phyloP scores from a whole-genome alignment of 2,888 invertebrate species.

The Lumbricus terrestris region DNA sequence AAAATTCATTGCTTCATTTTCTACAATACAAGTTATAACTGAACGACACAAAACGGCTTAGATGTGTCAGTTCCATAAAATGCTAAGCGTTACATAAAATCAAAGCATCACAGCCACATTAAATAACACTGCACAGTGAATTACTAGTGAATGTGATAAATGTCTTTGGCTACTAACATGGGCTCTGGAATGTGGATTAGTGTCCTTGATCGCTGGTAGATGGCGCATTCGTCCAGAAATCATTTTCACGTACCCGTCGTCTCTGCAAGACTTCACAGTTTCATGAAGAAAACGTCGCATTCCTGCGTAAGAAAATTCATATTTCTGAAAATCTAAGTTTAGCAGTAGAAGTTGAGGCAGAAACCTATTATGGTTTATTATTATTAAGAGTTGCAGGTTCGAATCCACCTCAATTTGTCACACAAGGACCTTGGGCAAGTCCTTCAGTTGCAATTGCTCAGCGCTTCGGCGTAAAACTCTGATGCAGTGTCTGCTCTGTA shows the following conservation, averaged over 20 bases:
- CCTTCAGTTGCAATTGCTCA: too few species aligned
- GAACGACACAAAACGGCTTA: not conserved
- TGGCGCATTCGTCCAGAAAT: constrained; percentile 76
- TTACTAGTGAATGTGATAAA: not conserved
- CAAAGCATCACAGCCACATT: not conserved
- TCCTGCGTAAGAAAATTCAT: constrained; percentile 44
- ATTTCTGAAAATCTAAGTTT: not conserved
- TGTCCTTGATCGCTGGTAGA: constrained; percentile 70
- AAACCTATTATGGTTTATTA: not conserved
- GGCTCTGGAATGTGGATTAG: constrained; percentile 63
- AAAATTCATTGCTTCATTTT: not conserved
- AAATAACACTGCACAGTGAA: not conserved
- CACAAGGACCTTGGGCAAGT: too few species aligned
- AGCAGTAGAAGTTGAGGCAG: not conserved
- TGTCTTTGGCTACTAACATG: constrained; percentile 44
- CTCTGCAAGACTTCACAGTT: constrained; percentile 68
- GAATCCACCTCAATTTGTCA: too few species aligned
- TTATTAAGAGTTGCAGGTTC: too few species aligned
- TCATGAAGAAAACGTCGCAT: constrained; percentile 68
- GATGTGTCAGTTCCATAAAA: too few species aligned
- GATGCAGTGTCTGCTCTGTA: too few species aligned
- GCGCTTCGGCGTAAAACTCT: too few species aligned
- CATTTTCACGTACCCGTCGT: constrained; percentile 79
- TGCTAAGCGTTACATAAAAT: too few species aligned
- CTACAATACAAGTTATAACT: not conserved